Percentiles rank a stretch among this genome's conserved stretches.
Evolutionary conservation across 2,113 vertebrate genomes (phyloP).

Genomic region (Eira barbara): DNA sequence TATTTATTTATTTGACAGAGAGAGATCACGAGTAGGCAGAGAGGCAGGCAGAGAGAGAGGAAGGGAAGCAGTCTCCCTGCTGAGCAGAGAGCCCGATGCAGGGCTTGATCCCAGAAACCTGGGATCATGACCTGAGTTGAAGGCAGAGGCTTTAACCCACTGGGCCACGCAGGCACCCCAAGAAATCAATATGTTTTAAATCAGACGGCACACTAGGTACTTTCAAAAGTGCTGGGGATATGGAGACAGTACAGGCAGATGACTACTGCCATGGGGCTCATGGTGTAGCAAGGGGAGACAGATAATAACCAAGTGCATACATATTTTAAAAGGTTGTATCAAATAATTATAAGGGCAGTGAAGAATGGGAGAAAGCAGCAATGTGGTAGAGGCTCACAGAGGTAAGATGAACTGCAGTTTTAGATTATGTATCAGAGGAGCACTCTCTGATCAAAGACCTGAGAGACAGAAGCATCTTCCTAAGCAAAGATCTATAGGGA

Average conservation of each 20-base stretch:
- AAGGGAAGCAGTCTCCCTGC: too few species aligned
- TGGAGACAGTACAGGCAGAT: neutral
- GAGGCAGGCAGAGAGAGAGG: too few species aligned
- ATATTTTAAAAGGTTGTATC: neutral
- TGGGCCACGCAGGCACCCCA: too few species aligned
- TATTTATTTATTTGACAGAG: too few species aligned
- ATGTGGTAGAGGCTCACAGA: neutral
- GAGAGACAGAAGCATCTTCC: neutral
- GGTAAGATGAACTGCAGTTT: neutral
- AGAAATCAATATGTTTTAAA: neutral
- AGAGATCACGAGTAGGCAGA: too few species aligned
- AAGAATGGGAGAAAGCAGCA: rapidly evolving
- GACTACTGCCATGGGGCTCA: neutral
- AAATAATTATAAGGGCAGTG: neutral
- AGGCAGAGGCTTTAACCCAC: too few species aligned
- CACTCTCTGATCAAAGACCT: neutral
- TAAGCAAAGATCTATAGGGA: neutral
- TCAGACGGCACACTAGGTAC: neutral
- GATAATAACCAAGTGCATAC: neutral
- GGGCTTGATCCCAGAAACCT: too few species aligned
- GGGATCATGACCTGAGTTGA: too few species aligned
- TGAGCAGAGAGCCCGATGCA: too few species aligned
- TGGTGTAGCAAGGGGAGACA: neutral
- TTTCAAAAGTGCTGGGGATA: neutral
- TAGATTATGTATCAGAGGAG: neutral